Conservation (phyloP, 1,140 invertebrate genomes). For the Ooceraea biroi region DNA sequence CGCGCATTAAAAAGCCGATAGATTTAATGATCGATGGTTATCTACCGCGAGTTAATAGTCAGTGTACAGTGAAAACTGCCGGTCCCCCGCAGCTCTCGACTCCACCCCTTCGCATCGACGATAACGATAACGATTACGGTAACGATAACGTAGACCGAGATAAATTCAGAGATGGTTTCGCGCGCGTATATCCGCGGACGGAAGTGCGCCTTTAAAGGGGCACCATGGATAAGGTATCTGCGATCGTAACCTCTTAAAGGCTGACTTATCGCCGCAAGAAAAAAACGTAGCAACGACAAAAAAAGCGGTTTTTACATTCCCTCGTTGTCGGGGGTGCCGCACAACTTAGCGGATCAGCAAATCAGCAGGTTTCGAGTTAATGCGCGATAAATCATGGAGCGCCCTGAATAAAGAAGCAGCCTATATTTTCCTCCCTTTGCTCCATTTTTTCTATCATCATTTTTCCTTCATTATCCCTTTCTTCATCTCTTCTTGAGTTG, state of each 20-base stretch:
- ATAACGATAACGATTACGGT: conserved; percentile 62
- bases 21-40: conserved; percentile 43
- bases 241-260: conserved; percentile 35
- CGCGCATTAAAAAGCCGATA: conserved; percentile 28
- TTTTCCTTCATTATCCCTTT: no score
- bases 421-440: no score
- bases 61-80: conserved; percentile 28
- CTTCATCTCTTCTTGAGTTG: no score
- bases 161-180: conserved; percentile 56
- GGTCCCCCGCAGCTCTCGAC: background rate
- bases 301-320: conserved; percentile 2
- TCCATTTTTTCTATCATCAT: no score
- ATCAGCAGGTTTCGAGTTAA: background rate
- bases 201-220: conserved; percentile 47
- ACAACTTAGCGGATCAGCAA: background rate
- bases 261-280: conserved; percentile 28
- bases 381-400: background rate
- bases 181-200: conserved; percentile 28
- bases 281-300: background rate
- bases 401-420: no score
- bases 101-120: background rate
- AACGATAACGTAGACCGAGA: conserved; percentile 57
- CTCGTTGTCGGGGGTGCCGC: background rate
- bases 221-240: conserved; percentile 47
- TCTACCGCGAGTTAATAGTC: conserved; percentile 37